Conservation (phyloP, 2,113 vertebrate genomes). For the Hippopotamus amphibius region DNA sequence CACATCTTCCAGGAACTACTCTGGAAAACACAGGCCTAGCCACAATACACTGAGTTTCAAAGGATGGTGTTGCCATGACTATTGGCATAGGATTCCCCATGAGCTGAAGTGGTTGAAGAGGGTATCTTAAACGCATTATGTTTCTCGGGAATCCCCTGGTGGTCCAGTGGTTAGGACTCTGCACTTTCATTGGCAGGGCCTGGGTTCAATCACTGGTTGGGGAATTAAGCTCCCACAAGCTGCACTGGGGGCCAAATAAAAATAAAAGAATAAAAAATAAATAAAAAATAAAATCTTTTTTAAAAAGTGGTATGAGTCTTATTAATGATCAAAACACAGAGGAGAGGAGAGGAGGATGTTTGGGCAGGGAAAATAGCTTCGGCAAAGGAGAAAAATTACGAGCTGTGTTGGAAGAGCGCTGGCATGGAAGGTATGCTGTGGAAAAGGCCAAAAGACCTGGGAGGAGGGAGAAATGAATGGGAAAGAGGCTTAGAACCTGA, state of each 20-base stretch:
- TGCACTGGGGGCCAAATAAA: neutral
- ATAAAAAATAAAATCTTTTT: neutral
- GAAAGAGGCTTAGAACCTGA: neutral
- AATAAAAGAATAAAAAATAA: neutral
- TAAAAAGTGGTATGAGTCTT: neutral
- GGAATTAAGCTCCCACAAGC: neutral
- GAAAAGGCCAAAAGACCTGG: neutral
- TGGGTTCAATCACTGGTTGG: neutral
- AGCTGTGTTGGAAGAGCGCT: neutral
- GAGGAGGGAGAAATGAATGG: accelerated
- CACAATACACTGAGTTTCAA: neutral
- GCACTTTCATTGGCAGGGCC: neutral
- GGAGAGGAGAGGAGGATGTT: neutral
- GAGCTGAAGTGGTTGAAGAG: too few relatives aligned
- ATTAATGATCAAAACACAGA: neutral
- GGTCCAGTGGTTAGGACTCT: neutral
- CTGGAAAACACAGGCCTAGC: neutral
- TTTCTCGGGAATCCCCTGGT: neutral
- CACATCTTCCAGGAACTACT: neutral
- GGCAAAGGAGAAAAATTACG: neutral
- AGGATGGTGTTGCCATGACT: neutral
- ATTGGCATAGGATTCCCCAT: neutral
- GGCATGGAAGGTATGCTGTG: neutral
- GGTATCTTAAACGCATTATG: neutral
- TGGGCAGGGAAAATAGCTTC: neutral